Evolutionary conservation across 2,113 vertebrate species (phyloP).

Genomic region (Salvelinus sp.): DNA sequence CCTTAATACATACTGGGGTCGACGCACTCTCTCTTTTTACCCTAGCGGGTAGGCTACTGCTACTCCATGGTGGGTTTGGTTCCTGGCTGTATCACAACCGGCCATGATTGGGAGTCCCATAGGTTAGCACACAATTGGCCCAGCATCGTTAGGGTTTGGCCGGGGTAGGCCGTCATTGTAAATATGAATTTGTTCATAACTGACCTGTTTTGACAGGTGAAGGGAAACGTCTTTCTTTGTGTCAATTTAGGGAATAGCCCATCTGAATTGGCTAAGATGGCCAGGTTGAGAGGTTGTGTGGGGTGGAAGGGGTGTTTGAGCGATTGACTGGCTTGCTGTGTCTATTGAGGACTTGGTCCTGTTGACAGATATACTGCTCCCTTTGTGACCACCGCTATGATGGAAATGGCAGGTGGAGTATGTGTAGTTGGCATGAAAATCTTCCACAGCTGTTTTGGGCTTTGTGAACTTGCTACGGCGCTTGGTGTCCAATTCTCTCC

Average conservation of each 20-base stretch:
- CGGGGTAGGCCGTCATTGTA: no score
- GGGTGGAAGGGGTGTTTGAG: constrained; percentile 53
- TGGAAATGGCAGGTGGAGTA: constrained; percentile 74
- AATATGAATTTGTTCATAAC: no score
- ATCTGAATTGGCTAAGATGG: constrained; percentile 35
- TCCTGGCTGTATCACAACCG: no score
- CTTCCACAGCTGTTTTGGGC: constrained; percentile 70
- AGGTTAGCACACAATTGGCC: no score
- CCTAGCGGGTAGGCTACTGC: no score
- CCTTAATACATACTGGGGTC: constrained; percentile 62
- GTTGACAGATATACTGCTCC: constrained; percentile 72
- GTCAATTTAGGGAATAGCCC: constrained; percentile 39
- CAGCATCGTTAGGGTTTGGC: no score
- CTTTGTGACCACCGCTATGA: constrained; percentile 69
- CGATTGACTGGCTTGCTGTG: constrained; percentile 44
- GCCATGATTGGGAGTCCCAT: no score
- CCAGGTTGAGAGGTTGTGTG: constrained; percentile 49
- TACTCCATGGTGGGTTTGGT: no score
- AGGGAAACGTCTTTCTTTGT: constrained; percentile 26
- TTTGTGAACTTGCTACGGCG: constrained; percentile 45
- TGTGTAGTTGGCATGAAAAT: constrained; percentile 43
- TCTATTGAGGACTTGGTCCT: constrained; percentile 70
- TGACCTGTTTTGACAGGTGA: constrained; percentile 35
- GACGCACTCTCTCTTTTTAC: constrained; percentile 6
- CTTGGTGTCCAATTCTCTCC: constrained; percentile 55